Evolutionary conservation across 1,140 invertebrate genomes (phyloP).

Genomic region (Drosophila pallidifrons): DNA sequence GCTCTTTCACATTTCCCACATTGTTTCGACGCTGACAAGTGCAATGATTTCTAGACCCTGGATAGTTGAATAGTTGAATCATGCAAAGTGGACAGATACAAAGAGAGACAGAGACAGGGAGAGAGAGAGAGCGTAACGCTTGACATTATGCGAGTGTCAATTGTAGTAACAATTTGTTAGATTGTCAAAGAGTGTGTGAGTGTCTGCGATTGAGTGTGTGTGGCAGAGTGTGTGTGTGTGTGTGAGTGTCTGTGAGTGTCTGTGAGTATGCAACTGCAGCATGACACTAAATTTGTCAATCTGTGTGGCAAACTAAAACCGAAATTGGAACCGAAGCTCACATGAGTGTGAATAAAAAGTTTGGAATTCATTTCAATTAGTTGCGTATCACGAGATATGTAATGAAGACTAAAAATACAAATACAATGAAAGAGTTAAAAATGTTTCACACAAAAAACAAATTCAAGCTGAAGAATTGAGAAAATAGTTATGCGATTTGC

Average conservation of each 20-base stretch:
- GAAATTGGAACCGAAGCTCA: slow-evolving; percentile 3
- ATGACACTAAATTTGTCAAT: slow-evolving; percentile 59
- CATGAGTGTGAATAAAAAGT: slow-evolving; percentile 15
- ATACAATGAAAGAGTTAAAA: neutral
- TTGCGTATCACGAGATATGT: neutral
- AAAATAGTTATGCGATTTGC: neutral
- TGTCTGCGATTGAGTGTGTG: slow-evolving; percentile 8
- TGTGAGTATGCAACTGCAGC: slow-evolving; percentile 23
- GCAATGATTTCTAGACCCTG: slow-evolving; percentile 69
- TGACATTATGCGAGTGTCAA: slow-evolving; percentile 65
- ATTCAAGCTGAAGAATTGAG: neutral
- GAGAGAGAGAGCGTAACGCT: slow-evolving; percentile 24
- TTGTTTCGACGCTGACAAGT: slow-evolving; percentile 52
- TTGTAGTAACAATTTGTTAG: slow-evolving; percentile 76
- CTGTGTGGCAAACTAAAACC: slow-evolving; percentile 13
- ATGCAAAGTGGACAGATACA: neutral
- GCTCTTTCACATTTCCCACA: slow-evolving; percentile 30
- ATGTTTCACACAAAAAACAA: neutral
- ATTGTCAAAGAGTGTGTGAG: slow-evolving; percentile 57
- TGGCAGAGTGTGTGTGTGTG: slow-evolving; percentile 6
- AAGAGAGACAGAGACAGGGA: neutral
- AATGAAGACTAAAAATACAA: neutral
- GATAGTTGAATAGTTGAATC: slow-evolving; percentile 18
- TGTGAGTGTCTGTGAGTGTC: no score
- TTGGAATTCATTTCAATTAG: slow-evolving; percentile 46